Evolutionary conservation across 2,113 vertebrate species (phyloP).

Genomic region (Alethe diademata): DNA sequence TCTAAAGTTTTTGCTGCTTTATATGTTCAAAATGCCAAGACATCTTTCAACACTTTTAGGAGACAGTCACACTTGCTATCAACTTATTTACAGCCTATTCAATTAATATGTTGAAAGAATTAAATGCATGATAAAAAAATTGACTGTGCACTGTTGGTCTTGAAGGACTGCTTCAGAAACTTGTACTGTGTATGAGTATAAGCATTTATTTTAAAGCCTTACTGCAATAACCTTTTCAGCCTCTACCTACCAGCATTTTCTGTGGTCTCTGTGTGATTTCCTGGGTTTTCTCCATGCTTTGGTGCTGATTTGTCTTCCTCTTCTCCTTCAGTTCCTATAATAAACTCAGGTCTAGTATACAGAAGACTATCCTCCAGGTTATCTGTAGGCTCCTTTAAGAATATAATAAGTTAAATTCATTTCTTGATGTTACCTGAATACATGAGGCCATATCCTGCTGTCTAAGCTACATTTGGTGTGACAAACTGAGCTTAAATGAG

Average conservation of each 20-base stretch:
- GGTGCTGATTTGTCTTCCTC: slow-evolving; percentile 79
- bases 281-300: slow-evolving; percentile 83
- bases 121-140: background rate
- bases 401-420: slow-evolving; percentile 4
- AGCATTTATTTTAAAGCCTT: background rate
- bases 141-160: background rate
- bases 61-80: background rate
- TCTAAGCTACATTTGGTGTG: background rate
- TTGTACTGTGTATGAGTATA: background rate
- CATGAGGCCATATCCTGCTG: background rate
- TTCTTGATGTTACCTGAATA: background rate
- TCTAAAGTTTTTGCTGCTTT: background rate
- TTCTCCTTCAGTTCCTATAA: slow-evolving; percentile 81
- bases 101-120: background rate
- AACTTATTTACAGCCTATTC: background rate
- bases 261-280: slow-evolving; percentile 66
- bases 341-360: slow-evolving; percentile 83
- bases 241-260: slow-evolving; percentile 81
- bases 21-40: background rate
- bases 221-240: background rate
- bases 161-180: background rate
- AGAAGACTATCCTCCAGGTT: slow-evolving; percentile 94
- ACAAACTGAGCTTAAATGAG: background rate
- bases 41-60: background rate
- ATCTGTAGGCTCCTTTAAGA: slow-evolving; percentile 90